Evolutionary conservation across 2,797 vertebrate species (phyloP).

Genomic region (Atherinosoma microstoma): DNA sequence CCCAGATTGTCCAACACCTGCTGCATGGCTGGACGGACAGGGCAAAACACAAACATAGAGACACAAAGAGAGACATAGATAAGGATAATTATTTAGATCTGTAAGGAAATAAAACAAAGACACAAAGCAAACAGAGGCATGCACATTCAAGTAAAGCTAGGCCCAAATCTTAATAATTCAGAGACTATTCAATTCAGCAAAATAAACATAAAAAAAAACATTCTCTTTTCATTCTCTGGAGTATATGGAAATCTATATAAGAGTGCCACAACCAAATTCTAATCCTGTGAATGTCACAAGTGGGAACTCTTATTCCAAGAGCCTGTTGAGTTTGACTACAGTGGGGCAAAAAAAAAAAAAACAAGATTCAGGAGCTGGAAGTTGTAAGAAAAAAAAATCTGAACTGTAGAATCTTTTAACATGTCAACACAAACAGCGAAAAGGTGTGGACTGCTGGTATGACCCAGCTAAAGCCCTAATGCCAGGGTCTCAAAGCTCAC

Average conservation of each 20-base stretch:
- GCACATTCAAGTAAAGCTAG: background rate
- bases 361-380: conserved; percentile 1
- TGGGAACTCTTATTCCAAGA: background rate
- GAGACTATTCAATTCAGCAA: background rate
- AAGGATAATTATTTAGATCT: conserved; percentile 29
- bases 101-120: conserved; percentile 43
- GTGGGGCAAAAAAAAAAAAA: background rate
- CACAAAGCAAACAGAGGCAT: background rate
- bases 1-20: conserved; percentile 93
- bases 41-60: conserved; percentile 1
- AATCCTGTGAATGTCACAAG: background rate
- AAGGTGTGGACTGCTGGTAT: conserved; percentile 33
- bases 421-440: conserved; percentile 15
- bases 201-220: background rate
- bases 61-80: conserved; percentile 21
- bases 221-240: background rate
- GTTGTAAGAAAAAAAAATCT: background rate
- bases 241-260: background rate
- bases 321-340: background rate
- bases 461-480: conserved; percentile 52
- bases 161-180: background rate
- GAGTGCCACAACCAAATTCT: background rate
- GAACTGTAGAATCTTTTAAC: conserved; percentile 1
- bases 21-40: conserved; percentile 89
- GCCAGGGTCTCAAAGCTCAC: conserved; percentile 58